These are phyloP conservation scores for Heterocephalus glaber DNA, from an alignment of 2,113 vertebrate genomes.

Conservation along the genomic window DNA sequence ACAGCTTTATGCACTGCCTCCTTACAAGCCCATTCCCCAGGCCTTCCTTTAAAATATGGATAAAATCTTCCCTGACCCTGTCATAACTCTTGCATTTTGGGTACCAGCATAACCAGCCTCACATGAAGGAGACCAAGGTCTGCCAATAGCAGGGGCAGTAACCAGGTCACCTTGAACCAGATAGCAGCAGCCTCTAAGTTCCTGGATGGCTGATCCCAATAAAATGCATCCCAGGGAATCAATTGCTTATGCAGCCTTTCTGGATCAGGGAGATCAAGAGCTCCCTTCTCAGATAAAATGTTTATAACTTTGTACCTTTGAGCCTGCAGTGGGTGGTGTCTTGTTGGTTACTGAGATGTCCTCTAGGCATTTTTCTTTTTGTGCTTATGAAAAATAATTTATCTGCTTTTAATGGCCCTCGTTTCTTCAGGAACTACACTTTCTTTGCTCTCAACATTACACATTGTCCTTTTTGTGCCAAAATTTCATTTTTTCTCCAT, in stretches of 20 bases:
- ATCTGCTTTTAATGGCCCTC: background rate
- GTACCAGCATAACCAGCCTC: background rate
- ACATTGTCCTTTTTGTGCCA: background rate
- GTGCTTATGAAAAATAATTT: background rate
- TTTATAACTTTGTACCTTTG: background rate
- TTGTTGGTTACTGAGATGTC: background rate
- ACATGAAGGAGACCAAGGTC: background rate
- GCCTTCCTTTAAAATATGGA: background rate
- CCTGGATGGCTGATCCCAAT: background rate
- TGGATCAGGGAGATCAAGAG: background rate
- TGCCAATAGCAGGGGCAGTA: background rate
- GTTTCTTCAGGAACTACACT: background rate
- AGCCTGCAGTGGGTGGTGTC: background rate
- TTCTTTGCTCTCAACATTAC: background rate
- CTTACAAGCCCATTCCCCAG: no score
- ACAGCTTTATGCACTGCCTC: background rate
- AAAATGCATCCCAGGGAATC: background rate
- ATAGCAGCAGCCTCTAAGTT: background rate
- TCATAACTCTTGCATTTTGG: background rate
- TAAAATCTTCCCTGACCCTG: background rate
- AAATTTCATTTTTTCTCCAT: background rate
- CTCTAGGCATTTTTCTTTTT: background rate
- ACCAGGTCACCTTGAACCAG: background rate
- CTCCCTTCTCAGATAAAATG: background rate
- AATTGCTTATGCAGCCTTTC: no score